These are phyloP conservation scores for Leptatherina wallacei DNA, from an alignment of 2,797 vertebrate genomes.

Conservation along the genomic window DNA sequence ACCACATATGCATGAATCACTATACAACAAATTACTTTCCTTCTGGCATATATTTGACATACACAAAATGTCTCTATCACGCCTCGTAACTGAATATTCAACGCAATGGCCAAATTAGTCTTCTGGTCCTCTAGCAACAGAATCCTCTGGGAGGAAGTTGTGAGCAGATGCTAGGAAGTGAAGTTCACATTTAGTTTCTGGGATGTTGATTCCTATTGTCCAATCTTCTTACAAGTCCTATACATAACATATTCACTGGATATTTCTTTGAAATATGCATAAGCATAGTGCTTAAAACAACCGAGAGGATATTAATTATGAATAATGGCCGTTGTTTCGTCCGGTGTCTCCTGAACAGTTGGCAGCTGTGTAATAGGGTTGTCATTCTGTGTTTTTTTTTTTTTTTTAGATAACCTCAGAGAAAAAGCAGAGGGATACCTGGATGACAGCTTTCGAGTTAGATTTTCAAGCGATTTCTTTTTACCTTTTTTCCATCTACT, in stretches of 20 bases:
- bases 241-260: constrained; percentile 76
- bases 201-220: constrained; percentile 71
- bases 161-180: constrained; percentile 45
- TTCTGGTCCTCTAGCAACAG: constrained; percentile 62
- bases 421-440: constrained; percentile 21
- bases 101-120: constrained; percentile 60
- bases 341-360: constrained; percentile 70
- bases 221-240: constrained; percentile 66
- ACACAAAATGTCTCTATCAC: constrained; percentile 35
- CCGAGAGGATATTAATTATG: constrained; percentile 79
- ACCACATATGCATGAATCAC: constrained; percentile 13
- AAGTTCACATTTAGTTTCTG: constrained; percentile 60
- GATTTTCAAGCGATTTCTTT: constrained; percentile 19
- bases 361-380: constrained; percentile 58
- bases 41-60: constrained; percentile 27
- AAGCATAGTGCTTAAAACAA: constrained; percentile 73
- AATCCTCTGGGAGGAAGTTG: constrained; percentile 41
- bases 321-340: constrained; percentile 68
- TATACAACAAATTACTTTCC: constrained; percentile 39
- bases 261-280: constrained; percentile 83
- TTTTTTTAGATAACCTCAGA: constrained; percentile 22
- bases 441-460: constrained; percentile 42
- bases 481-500: not conserved
- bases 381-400: constrained; percentile 43
- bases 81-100: constrained; percentile 60